Conservation (phyloP, 2,797 vertebrate genomes). For the Amphiprion clarkii region DNA sequence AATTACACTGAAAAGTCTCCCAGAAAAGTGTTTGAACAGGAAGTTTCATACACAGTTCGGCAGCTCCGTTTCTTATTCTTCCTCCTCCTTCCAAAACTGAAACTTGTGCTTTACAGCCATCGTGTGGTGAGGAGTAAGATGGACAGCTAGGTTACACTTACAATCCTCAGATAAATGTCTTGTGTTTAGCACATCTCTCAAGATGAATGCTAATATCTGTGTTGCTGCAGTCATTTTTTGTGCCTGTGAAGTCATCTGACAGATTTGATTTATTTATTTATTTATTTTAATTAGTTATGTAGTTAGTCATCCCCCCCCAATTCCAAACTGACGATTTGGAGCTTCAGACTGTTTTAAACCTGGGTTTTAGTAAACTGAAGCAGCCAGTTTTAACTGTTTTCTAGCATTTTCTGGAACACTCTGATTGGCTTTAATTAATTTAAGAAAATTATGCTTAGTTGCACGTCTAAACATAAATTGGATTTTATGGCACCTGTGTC, state of each 20-base stretch:
- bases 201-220: too few species aligned
- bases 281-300: too few species aligned
- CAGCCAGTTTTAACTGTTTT: too few species aligned
- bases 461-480: background rate
- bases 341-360: background rate
- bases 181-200: background rate
- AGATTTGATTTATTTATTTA: too few species aligned
- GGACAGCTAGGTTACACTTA: background rate
- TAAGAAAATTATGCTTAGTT: background rate
- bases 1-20: background rate
- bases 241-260: background rate
- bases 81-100: background rate
- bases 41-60: background rate
- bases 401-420: background rate
- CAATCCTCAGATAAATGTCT: background rate
- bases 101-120: conserved; percentile 26
- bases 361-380: background rate
- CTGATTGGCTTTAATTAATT: background rate
- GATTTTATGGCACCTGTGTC: background rate
- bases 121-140: conserved; percentile 32
- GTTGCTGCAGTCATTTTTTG: background rate
- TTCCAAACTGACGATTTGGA: background rate
- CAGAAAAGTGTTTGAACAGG: background rate
- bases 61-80: background rate
- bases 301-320: too few species aligned